A percentile compares a stretch with the other conserved stretches of the same genome.
Evolutionary conservation across 1,140 invertebrate genomes (phyloP).

Genomic region (Acromyrmex echinatior): DNA sequence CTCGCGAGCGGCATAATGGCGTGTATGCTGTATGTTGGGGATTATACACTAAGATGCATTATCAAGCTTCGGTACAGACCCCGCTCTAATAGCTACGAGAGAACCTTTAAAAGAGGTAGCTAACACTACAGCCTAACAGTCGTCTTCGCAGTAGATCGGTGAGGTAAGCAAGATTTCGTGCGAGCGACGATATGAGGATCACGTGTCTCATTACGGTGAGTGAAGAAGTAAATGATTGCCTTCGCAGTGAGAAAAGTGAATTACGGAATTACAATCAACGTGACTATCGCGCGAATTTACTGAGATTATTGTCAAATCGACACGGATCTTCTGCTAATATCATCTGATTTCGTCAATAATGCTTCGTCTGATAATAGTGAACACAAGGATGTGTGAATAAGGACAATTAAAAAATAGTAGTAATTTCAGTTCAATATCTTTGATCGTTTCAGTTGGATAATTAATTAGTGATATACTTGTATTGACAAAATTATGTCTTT

Average conservation of each 20-base stretch:
- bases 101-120: conserved; percentile 73
- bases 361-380: not conserved
- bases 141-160: conserved; percentile 51
- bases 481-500: not conserved
- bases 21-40: not conserved
- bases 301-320: not conserved
- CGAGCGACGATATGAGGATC: conserved; percentile 71
- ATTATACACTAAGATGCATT: conserved; percentile 34
- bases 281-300: not conserved
- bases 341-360: not conserved
- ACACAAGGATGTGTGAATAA: not conserved
- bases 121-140: conserved; percentile 36
- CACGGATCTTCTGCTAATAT: not conserved
- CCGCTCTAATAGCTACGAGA: conserved; percentile 45
- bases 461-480: not conserved
- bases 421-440: not conserved
- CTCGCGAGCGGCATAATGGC: not conserved
- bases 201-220: conserved; percentile 74
- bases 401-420: not conserved
- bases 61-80: conserved; percentile 47
- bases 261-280: not conserved
- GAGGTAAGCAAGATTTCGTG: conserved; percentile 62
- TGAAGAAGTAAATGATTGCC: conserved; percentile 23
- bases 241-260: conserved; percentile 49
- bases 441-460: not conserved